Evolutionary conservation across 1,140 invertebrate genomes (phyloP).

Genomic region (Rhopalosiphum padi): DNA sequence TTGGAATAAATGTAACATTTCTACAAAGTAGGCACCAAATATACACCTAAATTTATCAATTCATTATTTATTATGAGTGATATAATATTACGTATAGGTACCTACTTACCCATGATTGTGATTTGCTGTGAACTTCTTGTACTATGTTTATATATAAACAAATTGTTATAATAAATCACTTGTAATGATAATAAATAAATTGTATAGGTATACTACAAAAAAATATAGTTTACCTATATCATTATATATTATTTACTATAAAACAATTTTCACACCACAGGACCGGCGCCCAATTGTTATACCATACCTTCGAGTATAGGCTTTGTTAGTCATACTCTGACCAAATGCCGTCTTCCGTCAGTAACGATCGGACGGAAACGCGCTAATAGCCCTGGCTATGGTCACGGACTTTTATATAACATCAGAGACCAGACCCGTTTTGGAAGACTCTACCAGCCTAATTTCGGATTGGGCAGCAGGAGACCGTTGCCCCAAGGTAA

Average conservation of each 20-base stretch:
- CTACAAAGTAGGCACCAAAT: no score
- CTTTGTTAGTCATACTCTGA: background rate
- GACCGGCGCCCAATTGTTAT: background rate
- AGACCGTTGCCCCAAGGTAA: background rate
- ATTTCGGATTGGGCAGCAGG: background rate
- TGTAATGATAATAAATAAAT: no score
- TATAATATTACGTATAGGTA: no score
- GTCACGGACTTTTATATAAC: background rate
- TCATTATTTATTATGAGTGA: no score
- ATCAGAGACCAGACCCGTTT: slow-evolving; percentile 30
- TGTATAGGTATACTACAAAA: background rate
- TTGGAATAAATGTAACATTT: no score
- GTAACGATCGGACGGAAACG: background rate
- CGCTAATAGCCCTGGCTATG: background rate
- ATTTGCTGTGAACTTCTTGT: no score
- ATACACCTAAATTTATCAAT: no score
- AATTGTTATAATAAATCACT: no score
- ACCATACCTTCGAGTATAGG: background rate
- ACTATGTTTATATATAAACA: no score
- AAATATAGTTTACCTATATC: background rate
- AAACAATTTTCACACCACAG: background rate
- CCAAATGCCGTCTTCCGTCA: background rate
- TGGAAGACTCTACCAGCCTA: background rate
- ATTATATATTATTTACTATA: no score
- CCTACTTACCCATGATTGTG: no score